Evolutionary conservation across 2,888 invertebrate genomes (phyloP), one percentile per base, ranked within the genome.

Genomic region (Melanophora roralis): DNA sequence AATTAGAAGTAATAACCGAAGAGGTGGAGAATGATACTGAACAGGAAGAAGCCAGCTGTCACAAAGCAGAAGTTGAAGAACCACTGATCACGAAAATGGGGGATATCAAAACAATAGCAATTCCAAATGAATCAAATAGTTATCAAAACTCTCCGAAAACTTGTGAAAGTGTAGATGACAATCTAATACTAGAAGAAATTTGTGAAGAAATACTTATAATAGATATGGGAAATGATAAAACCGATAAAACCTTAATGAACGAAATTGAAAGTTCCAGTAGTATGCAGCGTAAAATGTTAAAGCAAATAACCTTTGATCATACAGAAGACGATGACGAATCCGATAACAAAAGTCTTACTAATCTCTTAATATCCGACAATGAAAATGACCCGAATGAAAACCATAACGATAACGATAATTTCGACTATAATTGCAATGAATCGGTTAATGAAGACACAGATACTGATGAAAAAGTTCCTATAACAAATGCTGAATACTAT

Each of bases 121-220:
- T 5, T 36, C 19, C 9, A 12, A 38, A 32, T 12, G 36, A 62
- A 62, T 0, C 19, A 23, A 7, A 65, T n/a, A 40, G 5, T 19
- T 16, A 19, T 11, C 11, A 57, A 27, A 32, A 60, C 55, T 53
- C 32, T 1, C 4, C n/a, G 2, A 6, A 0, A 47, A 59, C 40
- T 4, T 40, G 8, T 21, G 19, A 14, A 8, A 38, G 8, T 53
- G 14, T 34, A 8, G 45, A 78, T 2, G 77, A 81, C 38, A 78
- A 78, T 47, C 82, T 83, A 40, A 73, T 85, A n/a, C 4, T 77
- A 8, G 86, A 88, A 36, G 89, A 90, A 72, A 89, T 90, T 27
- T 88, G 88, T 81, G 89, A 89, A 62, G 88, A 90, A 82, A 88
- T 89, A 21, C 77, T 86, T 0, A 85, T 84, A 16, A 83, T 86